Conservation (phyloP, 2,797 vertebrate genomes). For the Chrosomus eos region DNA sequence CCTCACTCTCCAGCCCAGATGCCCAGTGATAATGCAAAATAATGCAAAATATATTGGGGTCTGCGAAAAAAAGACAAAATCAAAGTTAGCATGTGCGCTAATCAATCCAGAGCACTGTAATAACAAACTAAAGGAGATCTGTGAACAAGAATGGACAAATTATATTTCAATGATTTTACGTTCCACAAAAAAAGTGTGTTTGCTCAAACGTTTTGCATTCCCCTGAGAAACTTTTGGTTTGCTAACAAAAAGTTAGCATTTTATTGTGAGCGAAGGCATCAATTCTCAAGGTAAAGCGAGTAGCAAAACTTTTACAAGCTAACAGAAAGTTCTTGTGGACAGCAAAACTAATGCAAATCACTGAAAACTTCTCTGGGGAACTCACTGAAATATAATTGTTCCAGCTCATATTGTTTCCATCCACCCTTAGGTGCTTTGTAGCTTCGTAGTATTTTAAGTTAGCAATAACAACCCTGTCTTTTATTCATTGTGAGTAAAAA, state of each 20-base stretch:
- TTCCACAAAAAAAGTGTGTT: too few species aligned
- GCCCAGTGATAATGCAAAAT: slow-evolving; percentile 22
- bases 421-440: too few species aligned
- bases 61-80: slow-evolving; percentile 40
- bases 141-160: background rate
- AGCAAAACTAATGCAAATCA: background rate
- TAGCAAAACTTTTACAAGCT: too few species aligned
- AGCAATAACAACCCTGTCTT: too few species aligned
- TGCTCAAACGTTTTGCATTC: background rate
- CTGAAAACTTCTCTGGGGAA: background rate
- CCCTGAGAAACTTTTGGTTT: too few species aligned
- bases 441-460: background rate
- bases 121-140: background rate
- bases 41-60: slow-evolving; percentile 16
- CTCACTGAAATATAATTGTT: background rate
- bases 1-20: slow-evolving; percentile 39
- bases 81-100: background rate
- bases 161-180: background rate
- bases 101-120: background rate
- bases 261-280: too few species aligned
- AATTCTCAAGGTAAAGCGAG: too few species aligned
- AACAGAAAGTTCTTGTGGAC: background rate
- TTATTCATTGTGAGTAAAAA: background rate
- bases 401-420: too few species aligned
- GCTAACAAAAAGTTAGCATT: background rate